These are phyloP conservation scores for Dicyrtoma fusca DNA, from an alignment of 2,888 invertebrate genomes.

Conservation along the genomic window DNA sequence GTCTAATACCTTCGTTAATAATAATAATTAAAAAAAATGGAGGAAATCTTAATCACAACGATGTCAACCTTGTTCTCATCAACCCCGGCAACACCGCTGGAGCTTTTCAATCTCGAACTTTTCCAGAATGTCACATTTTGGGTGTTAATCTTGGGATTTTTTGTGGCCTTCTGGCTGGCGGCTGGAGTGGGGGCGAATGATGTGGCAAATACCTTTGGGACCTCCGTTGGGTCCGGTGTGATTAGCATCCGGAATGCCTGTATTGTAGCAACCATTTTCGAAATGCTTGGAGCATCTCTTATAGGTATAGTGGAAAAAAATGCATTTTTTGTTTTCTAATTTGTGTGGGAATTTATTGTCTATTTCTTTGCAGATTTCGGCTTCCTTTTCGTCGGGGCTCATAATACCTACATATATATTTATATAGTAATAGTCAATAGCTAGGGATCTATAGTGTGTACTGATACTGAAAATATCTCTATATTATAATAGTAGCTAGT, in stretches of 20 bases:
- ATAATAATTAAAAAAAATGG: neutral
- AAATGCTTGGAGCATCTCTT: conserved; percentile 65
- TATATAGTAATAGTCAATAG: no score
- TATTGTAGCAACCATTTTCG: conserved; percentile 66
- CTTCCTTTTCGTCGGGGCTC: neutral
- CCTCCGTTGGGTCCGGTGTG: conserved; percentile 66
- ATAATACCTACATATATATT: no score
- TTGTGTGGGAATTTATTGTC: neutral
- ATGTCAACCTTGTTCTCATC: neutral
- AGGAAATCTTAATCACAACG: neutral
- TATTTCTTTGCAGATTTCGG: neutral
- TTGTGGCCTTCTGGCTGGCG: conserved; percentile 65
- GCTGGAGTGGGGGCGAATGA: conserved; percentile 68
- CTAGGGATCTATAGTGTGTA: no score
- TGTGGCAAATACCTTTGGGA: conserved; percentile 65
- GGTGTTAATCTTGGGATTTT: conserved; percentile 64
- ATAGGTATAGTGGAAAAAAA: no score
- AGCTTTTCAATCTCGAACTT: neutral
- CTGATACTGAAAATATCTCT: no score
- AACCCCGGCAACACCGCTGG: no score
- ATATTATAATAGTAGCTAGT: no score
- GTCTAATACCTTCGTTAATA: neutral
- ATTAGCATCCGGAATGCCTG: conserved; percentile 65
- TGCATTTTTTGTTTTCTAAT: conserved; percentile 27
- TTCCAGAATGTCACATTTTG: conserved; percentile 58